Evolutionary conservation across 1,140 invertebrate species (phyloP).

Genomic region (Myzus persicae): DNA sequence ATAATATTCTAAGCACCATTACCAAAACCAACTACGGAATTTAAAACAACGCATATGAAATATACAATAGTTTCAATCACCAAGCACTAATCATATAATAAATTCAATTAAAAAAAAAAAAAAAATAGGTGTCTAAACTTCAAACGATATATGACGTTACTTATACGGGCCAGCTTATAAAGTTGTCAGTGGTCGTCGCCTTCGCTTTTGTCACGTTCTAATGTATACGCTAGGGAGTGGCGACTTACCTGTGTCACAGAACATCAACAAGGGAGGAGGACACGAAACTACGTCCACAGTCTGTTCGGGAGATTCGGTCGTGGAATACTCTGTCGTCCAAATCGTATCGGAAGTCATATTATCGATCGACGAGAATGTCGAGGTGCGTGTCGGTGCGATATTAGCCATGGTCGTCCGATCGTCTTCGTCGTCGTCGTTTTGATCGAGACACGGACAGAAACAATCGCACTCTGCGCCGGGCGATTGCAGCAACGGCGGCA

Average conservation of each 20-base stretch:
- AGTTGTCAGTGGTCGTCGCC: background rate
- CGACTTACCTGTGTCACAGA: slow-evolving; percentile 43
- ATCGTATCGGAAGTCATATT: background rate
- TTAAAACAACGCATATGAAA: background rate
- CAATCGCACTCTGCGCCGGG: slow-evolving; percentile 77
- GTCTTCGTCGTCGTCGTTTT: background rate
- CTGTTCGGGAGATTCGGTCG: background rate
- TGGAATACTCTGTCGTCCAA: background rate
- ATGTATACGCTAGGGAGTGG: no score
- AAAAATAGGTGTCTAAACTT: background rate
- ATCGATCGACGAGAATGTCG: background rate
- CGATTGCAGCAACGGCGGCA: slow-evolving; percentile 62
- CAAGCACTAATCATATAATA: background rate
- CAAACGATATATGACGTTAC: background rate
- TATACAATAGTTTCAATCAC: background rate
- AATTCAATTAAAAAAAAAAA: background rate
- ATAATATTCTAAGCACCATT: background rate
- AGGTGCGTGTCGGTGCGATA: background rate
- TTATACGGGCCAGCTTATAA: background rate
- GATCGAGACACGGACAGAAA: slow-evolving; percentile 72
- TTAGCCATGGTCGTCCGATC: background rate
- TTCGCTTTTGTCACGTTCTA: background rate
- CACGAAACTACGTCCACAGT: background rate
- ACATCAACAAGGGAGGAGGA: slow-evolving; percentile 39
- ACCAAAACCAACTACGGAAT: background rate